A percentile compares a stretch with the other conserved stretches of the same genome.
phyloP scores from a whole-genome alignment of 2,888 invertebrate species.

The Lathronympha strigana region DNA sequence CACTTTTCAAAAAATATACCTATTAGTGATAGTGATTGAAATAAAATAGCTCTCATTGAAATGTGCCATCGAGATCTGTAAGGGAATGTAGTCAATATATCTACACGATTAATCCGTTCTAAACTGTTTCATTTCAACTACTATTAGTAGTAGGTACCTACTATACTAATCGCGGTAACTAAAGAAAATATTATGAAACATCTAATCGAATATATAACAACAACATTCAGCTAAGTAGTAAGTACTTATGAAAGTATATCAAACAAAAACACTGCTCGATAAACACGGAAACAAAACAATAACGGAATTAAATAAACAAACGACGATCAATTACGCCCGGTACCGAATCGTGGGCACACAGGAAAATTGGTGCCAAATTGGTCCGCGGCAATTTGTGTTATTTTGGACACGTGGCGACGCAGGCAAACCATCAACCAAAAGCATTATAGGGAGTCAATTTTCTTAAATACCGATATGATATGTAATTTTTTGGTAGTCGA shows the following conservation, averaged over 20 bases:
- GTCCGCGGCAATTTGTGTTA: slow-evolving; percentile 54
- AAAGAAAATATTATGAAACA: not conserved
- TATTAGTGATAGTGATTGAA: too few species aligned
- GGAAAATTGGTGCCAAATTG: slow-evolving; percentile 44
- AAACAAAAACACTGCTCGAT: slow-evolving; percentile 15
- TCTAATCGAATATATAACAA: not conserved
- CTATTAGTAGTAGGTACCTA: too few species aligned
- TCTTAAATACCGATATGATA: not conserved
- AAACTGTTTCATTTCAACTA: too few species aligned
- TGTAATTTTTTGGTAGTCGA: not conserved
- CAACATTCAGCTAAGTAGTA: not conserved
- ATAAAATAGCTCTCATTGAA: too few species aligned
- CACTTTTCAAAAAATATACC: too few species aligned
- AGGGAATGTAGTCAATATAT: too few species aligned
- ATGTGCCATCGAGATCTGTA: too few species aligned
- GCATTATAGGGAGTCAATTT: slow-evolving; percentile 2
- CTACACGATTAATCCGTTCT: too few species aligned
- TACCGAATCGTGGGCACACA: slow-evolving; percentile 38
- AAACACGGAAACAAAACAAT: slow-evolving; percentile 25
- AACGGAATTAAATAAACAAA: slow-evolving; percentile 48
- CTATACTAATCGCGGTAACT: too few species aligned
- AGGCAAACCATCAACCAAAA: slow-evolving; percentile 44
- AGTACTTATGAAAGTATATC: not conserved
- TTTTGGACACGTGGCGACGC: slow-evolving; percentile 55
- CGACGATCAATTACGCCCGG: slow-evolving; percentile 57